phyloP scores from a whole-genome alignment of 1,140 invertebrate genomes.

The Zaprionus taronus region DNA sequence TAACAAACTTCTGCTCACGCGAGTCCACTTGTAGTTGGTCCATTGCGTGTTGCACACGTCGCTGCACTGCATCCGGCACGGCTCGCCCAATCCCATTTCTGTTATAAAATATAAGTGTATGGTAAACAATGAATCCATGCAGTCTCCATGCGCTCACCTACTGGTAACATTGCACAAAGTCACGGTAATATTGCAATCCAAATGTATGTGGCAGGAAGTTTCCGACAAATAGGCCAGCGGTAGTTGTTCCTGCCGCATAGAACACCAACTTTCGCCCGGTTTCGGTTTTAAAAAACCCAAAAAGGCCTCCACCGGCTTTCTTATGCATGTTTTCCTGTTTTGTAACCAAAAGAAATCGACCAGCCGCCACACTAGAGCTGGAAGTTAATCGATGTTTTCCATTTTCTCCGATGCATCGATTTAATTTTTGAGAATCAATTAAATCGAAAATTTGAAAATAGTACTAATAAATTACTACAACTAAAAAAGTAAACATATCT shows the following conservation, averaged over 20 bases:
- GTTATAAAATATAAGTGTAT: not conserved
- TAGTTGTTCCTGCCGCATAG: constrained; percentile 61
- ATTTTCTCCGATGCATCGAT: no score
- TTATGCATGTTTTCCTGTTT: constrained; percentile 62
- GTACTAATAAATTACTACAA: no score
- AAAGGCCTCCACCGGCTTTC: constrained; percentile 52
- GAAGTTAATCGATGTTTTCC: no score
- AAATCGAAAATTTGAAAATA: no score
- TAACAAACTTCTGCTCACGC: constrained; percentile 78
- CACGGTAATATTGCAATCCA: constrained; percentile 85
- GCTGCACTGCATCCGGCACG: constrained; percentile 78
- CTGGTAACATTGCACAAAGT: constrained; percentile 86
- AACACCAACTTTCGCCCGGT: constrained; percentile 58
- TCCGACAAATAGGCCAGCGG: constrained; percentile 58
- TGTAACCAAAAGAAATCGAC: constrained; percentile 40
- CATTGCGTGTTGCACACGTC: constrained; percentile 85
- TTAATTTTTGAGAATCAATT: no score
- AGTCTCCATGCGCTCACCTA: constrained; percentile 67
- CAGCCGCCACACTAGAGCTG: not conserved
- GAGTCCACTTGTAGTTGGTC: constrained; percentile 85
- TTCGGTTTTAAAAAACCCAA: constrained; percentile 64
- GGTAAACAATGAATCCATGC: constrained; percentile 9
- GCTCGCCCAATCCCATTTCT: constrained; percentile 85
- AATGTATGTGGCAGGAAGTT: constrained; percentile 85
- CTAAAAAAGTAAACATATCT: no score